Conservation (phyloP, 1,140 invertebrate species). For the Procambarus virginalis region DNA sequence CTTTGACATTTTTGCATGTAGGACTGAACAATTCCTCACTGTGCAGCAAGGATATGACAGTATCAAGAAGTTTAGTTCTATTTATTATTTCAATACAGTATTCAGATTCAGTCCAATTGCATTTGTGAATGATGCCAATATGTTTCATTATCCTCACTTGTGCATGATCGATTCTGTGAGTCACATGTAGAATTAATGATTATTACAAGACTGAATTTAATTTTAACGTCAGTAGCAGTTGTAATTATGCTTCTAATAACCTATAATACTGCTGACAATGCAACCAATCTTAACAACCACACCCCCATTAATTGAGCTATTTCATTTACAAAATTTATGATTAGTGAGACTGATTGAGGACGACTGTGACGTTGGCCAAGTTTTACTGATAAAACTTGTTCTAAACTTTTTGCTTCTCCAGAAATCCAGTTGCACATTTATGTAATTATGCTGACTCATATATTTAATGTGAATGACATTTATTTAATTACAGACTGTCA, state of each 20-base stretch:
- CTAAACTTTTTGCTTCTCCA: neutral
- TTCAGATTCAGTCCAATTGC: slow-evolving; percentile 21
- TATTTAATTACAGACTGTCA: too few species aligned
- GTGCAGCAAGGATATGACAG: neutral
- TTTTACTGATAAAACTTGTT: neutral
- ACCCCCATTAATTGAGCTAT: neutral
- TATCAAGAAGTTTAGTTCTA: neutral
- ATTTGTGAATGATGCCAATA: slow-evolving; percentile 33
- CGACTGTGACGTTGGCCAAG: neutral
- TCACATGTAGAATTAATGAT: neutral
- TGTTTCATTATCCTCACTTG: slow-evolving; percentile 6
- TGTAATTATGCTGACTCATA: too few species aligned
- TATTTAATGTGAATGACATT: too few species aligned
- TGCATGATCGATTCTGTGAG: slow-evolving; percentile 6
- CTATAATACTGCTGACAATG: neutral
- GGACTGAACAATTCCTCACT: neutral
- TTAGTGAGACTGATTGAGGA: neutral
- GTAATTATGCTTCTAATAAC: neutral
- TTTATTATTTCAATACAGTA: neutral
- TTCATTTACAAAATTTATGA: neutral
- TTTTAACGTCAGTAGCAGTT: neutral
- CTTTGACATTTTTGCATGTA: slow-evolving; percentile 12
- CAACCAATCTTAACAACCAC: neutral
- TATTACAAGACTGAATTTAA: neutral
- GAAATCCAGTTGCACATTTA: neutral